Percentiles rank a stretch among this genome's conserved stretches.
Conservation (phyloP, 2,797 vertebrate genomes). For the Peromyscus nudipes region DNA sequence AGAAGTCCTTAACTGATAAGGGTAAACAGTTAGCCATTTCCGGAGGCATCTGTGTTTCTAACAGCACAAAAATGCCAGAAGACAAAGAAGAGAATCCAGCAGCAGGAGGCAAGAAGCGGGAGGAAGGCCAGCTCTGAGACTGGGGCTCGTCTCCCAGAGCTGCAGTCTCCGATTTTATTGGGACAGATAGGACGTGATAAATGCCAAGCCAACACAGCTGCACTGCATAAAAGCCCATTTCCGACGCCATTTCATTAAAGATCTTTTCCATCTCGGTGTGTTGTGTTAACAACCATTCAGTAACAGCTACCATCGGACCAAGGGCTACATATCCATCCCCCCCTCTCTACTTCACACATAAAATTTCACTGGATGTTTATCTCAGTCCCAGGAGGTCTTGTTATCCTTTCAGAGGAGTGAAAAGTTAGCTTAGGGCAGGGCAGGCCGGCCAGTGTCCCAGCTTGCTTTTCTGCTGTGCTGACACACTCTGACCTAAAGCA, state of each 20-base stretch:
- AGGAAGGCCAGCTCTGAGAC: background rate
- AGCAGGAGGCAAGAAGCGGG: background rate
- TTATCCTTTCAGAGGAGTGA: background rate
- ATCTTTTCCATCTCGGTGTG: background rate
- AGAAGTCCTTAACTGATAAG: constrained; percentile 32
- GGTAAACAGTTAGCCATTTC: constrained; percentile 35
- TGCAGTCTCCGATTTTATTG: background rate
- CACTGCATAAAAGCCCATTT: background rate
- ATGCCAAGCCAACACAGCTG: background rate
- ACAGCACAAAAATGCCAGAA: background rate
- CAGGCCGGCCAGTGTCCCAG: background rate
- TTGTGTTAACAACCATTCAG: background rate
- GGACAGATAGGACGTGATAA: constrained; percentile 14
- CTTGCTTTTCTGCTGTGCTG: background rate
- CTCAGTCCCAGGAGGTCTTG: background rate
- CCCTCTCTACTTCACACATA: background rate
- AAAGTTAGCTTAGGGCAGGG: background rate
- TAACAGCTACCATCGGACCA: background rate
- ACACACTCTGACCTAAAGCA: background rate
- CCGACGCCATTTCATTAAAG: background rate
- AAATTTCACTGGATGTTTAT: background rate
- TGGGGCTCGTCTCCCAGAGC: background rate
- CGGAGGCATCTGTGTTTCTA: constrained; percentile 20
- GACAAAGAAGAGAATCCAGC: background rate
- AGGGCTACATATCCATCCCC: background rate